phyloP scores from a whole-genome alignment of 2,113 vertebrate genomes.

The Indicator indicator region DNA sequence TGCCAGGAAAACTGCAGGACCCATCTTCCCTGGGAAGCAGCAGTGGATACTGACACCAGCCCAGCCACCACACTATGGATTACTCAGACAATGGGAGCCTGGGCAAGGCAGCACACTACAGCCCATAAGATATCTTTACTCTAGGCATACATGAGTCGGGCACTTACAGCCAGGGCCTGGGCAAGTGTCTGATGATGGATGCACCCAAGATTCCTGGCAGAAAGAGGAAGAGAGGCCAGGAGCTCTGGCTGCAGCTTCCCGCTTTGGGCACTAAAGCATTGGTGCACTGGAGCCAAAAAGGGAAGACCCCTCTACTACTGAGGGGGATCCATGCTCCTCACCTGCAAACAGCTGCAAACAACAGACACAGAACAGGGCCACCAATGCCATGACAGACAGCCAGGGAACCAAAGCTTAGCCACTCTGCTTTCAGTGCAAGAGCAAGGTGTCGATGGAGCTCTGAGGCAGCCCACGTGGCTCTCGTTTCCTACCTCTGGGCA shows the following conservation, averaged over 20 bases:
- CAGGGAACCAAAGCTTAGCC: background rate
- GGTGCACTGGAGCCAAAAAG: background rate
- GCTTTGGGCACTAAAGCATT: background rate
- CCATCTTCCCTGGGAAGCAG: background rate
- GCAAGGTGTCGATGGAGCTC: background rate
- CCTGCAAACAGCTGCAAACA: background rate
- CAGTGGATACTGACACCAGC: background rate
- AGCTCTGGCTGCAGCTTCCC: background rate
- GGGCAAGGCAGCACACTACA: accelerated
- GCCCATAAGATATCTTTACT: background rate
- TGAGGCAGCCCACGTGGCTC: background rate
- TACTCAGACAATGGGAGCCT: accelerated
- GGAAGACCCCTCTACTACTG: background rate
- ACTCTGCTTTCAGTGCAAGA: background rate
- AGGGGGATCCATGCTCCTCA: accelerated
- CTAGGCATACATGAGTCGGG: accelerated
- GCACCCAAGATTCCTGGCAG: background rate
- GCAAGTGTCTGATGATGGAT: background rate
- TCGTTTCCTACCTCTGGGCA: conserved; percentile 12
- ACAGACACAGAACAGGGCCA: background rate
- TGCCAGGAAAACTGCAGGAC: background rate
- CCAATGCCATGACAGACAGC: accelerated
- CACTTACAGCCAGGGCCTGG: background rate
- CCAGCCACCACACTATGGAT: accelerated
- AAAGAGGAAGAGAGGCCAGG: background rate